Evolutionary conservation across 2,888 invertebrate species (phyloP).

Genomic region (Heliconius ismenius): DNA sequence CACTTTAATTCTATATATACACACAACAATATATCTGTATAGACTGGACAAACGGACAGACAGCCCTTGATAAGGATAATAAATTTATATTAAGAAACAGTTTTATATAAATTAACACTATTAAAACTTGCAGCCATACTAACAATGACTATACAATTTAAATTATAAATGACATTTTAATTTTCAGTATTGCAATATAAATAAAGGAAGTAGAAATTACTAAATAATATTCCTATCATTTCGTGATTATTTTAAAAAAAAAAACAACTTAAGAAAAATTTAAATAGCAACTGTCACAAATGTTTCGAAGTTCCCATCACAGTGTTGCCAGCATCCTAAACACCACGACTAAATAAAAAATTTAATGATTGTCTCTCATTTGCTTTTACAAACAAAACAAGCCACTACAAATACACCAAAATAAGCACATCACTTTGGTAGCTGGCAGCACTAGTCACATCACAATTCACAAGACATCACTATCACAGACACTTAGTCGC

Average conservation of each 20-base stretch:
- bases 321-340: constrained; percentile 15
- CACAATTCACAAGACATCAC: constrained; percentile 14
- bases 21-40: constrained; percentile 23
- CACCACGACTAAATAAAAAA: background rate
- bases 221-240: background rate
- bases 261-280: background rate
- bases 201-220: constrained; percentile 34
- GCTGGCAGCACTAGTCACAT: constrained; percentile 24
- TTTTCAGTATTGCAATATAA: constrained; percentile 39
- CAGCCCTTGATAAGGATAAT: constrained; percentile 1
- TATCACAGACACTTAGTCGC: constrained; percentile 56
- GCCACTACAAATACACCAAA: constrained; percentile 16
- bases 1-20: constrained; percentile 37
- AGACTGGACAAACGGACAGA: constrained; percentile 23
- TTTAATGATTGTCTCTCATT: constrained; percentile 8
- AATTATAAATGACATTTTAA: constrained; percentile 26
- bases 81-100: constrained; percentile 13
- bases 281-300: constrained; percentile 8
- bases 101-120: constrained; percentile 25
- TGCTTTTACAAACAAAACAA: background rate
- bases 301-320: background rate
- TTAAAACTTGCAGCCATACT: constrained; percentile 29
- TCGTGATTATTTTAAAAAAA: background rate
- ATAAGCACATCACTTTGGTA: constrained; percentile 11
- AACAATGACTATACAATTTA: constrained; percentile 27